phyloP scores from a whole-genome alignment of 1,140 invertebrate species.

The Ceratina calcarata region DNA sequence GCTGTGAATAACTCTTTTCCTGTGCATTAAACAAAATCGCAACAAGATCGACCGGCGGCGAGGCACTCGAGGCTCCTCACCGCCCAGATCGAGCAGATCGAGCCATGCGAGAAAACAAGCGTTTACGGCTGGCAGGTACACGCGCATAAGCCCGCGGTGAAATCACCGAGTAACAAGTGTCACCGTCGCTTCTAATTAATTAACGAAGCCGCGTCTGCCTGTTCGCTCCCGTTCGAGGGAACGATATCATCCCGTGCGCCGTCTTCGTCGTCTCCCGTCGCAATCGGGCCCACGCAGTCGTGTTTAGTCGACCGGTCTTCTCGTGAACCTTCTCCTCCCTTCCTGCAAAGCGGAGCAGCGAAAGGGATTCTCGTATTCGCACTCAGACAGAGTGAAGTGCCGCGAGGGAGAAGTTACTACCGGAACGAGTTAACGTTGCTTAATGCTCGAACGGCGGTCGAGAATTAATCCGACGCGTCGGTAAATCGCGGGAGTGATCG shows the following conservation, averaged over 20 bases:
- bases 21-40: constrained; percentile 46
- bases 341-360: background rate
- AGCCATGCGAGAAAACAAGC: constrained; percentile 16
- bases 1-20: constrained; percentile 29
- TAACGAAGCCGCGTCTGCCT: constrained; percentile 28
- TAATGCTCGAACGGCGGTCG: constrained; percentile 38
- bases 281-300: constrained; percentile 4
- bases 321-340: background rate
- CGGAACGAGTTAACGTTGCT: constrained; percentile 48
- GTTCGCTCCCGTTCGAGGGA: background rate
- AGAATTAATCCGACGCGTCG: constrained; percentile 47
- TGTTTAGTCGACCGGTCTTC: constrained; percentile 22
- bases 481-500: constrained; percentile 40
- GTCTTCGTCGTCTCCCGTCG: background rate
- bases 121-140: constrained; percentile 12
- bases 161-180: constrained; percentile 52
- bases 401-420: constrained; percentile 38
- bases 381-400: constrained; percentile 38
- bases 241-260: constrained; percentile 15
- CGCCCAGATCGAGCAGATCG: background rate
- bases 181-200: constrained; percentile 53
- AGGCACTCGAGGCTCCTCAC: constrained; percentile 19
- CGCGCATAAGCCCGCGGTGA: constrained; percentile 13
- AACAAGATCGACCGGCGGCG: constrained; percentile 6
- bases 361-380: background rate